Conservation (phyloP, 2,888 invertebrate species). For the Lycia hirtaria region DNA sequence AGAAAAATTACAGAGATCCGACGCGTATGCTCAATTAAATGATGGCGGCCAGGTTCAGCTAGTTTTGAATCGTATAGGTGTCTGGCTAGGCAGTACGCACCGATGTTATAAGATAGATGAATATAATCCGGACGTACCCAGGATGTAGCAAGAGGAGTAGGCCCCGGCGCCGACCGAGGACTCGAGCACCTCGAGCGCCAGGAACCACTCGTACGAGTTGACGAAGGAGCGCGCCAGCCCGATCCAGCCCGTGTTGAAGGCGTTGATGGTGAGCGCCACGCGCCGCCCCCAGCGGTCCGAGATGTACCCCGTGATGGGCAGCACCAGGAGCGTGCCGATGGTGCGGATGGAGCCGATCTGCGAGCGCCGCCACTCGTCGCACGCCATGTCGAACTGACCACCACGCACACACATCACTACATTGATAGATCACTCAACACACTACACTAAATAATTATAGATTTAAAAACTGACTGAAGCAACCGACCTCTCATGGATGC, state of each 20-base stretch:
- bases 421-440: too few relatives aligned
- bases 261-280: slow-evolving; percentile 86
- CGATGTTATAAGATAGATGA: too few relatives aligned
- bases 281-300: slow-evolving; percentile 91
- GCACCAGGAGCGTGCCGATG: slow-evolving; percentile 89
- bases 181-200: slow-evolving; percentile 89
- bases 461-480: too few relatives aligned
- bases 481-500: too few relatives aligned
- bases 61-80: too few relatives aligned
- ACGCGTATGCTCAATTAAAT: too few relatives aligned
- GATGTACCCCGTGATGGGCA: slow-evolving; percentile 89
- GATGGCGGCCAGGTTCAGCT: too few relatives aligned
- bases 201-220: slow-evolving; percentile 88
- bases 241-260: slow-evolving; percentile 86
- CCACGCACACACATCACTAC: background rate
- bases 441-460: too few relatives aligned
- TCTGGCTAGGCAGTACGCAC: too few relatives aligned
- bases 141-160: slow-evolving; percentile 90
- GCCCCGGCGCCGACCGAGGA: slow-evolving; percentile 89
- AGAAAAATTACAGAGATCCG: too few relatives aligned
- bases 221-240: slow-evolving; percentile 89
- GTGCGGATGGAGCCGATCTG: slow-evolving; percentile 91
- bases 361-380: slow-evolving; percentile 89
- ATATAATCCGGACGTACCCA: slow-evolving; percentile 84
- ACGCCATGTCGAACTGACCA: slow-evolving; percentile 86